Conservation (phyloP, 1,140 invertebrate genomes). For the Diabrotica virgifera region DNA sequence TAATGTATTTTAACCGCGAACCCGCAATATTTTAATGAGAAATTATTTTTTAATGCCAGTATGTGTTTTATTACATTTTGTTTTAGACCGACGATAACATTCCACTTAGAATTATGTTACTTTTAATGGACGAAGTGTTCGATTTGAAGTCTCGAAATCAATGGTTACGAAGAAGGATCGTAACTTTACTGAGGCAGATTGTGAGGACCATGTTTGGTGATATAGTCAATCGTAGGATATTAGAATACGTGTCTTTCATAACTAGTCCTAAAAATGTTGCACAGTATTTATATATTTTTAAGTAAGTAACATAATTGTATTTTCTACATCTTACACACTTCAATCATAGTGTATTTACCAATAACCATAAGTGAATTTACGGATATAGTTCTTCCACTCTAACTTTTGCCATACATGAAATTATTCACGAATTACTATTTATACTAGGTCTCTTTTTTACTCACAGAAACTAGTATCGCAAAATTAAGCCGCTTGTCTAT, state of each 20-base stretch:
- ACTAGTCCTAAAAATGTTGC: constrained; percentile 88
- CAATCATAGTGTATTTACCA: no score
- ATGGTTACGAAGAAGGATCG: constrained; percentile 80
- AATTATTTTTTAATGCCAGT: not conserved
- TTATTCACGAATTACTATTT: no score
- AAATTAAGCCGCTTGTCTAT: no score
- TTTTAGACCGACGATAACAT: constrained; percentile 77
- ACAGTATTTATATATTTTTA: constrained; percentile 82
- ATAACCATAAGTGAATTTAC: no score
- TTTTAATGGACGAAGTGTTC: constrained; percentile 90
- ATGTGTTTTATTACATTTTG: no score
- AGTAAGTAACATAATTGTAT: constrained; percentile 56
- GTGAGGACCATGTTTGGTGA: constrained; percentile 82
- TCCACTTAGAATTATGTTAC: constrained; percentile 79
- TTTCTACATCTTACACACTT: no score
- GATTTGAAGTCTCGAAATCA: constrained; percentile 83
- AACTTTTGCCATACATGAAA: no score
- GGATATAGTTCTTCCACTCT: no score
- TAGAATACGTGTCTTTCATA: constrained; percentile 85
- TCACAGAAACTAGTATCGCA: no score
- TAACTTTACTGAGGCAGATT: constrained; percentile 74
- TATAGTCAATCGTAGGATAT: constrained; percentile 84
- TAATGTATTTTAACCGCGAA: no score
- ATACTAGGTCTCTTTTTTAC: no score
- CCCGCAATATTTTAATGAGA: not conserved